phyloP scores from a whole-genome alignment of 2,113 vertebrate species.

The Oenanthe oenanthe region DNA sequence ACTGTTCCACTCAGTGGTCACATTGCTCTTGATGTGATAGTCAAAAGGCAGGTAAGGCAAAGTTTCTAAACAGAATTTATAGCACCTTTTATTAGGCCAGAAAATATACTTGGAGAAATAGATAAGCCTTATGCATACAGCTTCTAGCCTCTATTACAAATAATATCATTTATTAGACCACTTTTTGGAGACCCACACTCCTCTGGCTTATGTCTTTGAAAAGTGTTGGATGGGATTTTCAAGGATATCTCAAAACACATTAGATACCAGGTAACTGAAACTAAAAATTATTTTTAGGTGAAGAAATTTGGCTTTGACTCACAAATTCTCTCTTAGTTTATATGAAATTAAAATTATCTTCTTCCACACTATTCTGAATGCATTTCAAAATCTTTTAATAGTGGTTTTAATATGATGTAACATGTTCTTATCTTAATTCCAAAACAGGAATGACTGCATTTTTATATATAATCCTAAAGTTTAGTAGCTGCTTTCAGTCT shows the following conservation, averaged over 20 bases:
- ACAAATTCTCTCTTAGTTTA: background rate
- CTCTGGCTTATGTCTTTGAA: background rate
- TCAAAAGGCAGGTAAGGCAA: background rate
- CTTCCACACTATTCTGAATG: background rate
- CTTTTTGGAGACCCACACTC: background rate
- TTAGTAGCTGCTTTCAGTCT: background rate
- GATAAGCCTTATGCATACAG: background rate
- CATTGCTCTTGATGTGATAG: background rate
- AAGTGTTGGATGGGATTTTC: background rate
- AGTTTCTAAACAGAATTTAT: background rate
- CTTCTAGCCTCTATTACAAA: background rate
- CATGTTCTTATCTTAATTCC: background rate
- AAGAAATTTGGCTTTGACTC: background rate
- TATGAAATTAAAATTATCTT: background rate
- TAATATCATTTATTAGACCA: background rate
- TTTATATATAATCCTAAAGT: background rate
- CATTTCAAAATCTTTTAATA: background rate
- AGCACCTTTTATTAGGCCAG: background rate
- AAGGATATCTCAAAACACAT: background rate
- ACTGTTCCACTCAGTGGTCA: background rate
- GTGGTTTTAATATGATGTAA: background rate
- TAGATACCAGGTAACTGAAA: background rate
- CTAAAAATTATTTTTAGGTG: background rate
- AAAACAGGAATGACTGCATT: background rate
- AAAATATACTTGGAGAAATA: background rate